A percentile compares a stretch with the other conserved stretches of the same genome.
Conservation (phyloP, 2,797 vertebrate species). For the Saxicola maurus region DNA sequence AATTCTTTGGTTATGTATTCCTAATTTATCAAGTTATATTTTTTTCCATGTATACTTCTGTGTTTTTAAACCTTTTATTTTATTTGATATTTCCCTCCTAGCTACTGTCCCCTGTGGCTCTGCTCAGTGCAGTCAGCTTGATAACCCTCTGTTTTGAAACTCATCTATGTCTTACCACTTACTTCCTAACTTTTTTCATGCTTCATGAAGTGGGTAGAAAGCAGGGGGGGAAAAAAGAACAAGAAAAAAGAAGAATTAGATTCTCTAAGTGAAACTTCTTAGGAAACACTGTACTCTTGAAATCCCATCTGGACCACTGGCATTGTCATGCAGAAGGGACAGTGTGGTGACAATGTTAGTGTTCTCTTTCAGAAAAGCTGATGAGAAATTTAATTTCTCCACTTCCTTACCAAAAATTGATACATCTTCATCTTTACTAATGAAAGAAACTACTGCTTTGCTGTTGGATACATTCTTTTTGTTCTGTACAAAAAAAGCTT, state of each 20-base stretch:
- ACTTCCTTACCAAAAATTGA: background rate
- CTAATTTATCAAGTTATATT: background rate
- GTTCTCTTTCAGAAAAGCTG: background rate
- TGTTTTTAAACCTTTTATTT: background rate
- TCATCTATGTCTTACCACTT: accelerated
- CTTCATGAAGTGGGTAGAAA: background rate
- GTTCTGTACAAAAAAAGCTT: background rate
- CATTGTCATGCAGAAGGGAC: background rate
- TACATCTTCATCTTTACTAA: background rate
- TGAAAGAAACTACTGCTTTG: background rate
- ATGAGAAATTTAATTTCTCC: background rate
- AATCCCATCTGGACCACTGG: background rate
- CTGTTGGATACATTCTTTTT: background rate
- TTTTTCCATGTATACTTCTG: background rate
- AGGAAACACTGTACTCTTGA: background rate
- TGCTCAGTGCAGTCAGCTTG: background rate
- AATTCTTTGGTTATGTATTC: background rate
- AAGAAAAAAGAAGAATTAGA: accelerated
- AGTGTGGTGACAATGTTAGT: background rate
- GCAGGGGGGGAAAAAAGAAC: accelerated
- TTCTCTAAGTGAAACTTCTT: background rate
- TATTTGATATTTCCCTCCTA: background rate
- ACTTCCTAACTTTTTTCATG: background rate
- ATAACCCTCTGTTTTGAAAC: background rate
- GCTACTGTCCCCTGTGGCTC: background rate